Conservation (phyloP, 2,113 vertebrate species). For the Blennius ocellaris region DNA sequence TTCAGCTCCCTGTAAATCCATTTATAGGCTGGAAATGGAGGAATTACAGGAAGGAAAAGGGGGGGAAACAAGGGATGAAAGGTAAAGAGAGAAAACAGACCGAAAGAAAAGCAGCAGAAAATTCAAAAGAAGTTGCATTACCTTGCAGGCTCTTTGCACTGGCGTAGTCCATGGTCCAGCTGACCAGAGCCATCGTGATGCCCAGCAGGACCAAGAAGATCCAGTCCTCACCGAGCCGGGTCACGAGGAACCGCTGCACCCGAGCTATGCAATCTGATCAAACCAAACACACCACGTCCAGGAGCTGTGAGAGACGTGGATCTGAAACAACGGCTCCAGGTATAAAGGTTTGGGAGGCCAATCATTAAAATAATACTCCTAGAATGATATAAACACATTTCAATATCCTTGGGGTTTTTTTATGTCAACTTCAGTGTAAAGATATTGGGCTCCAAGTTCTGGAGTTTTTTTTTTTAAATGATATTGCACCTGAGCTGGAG, state of each 20-base stretch:
- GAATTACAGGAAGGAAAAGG: background rate
- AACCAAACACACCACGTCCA: conserved; percentile 10
- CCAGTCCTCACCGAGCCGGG: conserved; percentile 94
- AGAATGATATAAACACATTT: too few species aligned
- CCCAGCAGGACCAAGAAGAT: conserved; percentile 94
- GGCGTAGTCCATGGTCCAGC: conserved; percentile 96
- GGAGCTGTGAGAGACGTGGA: too few species aligned
- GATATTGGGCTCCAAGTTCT: too few species aligned
- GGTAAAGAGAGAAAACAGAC: background rate
- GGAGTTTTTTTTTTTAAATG: too few species aligned
- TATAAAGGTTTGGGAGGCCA: too few species aligned
- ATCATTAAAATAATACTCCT: too few species aligned
- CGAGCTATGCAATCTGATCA: conserved; percentile 85
- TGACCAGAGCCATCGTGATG: conserved; percentile 93
- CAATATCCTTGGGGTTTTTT: too few species aligned
- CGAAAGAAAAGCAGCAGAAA: background rate
- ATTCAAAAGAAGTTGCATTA: conserved; percentile 44
- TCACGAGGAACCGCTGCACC: conserved; percentile 86
- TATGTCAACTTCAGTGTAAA: too few species aligned
- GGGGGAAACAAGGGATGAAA: background rate
- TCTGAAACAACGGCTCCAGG: too few species aligned
- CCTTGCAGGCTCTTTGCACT: conserved; percentile 93
- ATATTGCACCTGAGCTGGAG: too few species aligned
- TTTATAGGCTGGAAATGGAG: conserved; percentile 87
- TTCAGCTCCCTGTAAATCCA: conserved; percentile 88